Conservation (phyloP, 2,888 invertebrate genomes). For the Drosophila nr. perissopoda region DNA sequence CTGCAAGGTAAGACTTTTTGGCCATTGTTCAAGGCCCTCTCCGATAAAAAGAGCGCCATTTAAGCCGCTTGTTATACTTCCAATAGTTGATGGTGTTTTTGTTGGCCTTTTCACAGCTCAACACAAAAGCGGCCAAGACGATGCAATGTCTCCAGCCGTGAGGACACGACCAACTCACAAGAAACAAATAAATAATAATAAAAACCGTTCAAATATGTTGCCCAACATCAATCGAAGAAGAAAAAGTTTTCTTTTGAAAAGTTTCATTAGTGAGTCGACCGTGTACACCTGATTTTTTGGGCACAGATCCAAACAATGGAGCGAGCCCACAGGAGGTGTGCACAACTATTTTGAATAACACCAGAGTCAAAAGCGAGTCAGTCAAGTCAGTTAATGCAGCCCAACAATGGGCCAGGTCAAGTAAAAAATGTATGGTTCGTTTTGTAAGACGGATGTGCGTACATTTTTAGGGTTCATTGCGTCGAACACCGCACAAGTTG, state of each 20-base stretch:
- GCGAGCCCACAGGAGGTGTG: constrained; percentile 66
- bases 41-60: constrained; percentile 66
- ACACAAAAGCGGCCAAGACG: constrained; percentile 66
- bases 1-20: constrained; percentile 49
- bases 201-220: constrained; percentile 57
- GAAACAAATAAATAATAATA: constrained; percentile 19
- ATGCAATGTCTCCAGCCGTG: constrained; percentile 73
- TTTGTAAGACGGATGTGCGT: constrained; percentile 67
- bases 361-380: constrained; percentile 21
- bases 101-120: constrained; percentile 72
- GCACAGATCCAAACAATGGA: constrained; percentile 48
- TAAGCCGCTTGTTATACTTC: constrained; percentile 71
- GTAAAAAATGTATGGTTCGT: constrained; percentile 42
- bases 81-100: constrained; percentile 39
- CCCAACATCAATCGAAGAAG: constrained; percentile 28
- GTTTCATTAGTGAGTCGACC: constrained; percentile 67
- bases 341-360: constrained; percentile 64
- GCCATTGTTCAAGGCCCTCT: constrained; percentile 55
- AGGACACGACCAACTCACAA: constrained; percentile 67
- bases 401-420: constrained; percentile 45
- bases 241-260: constrained; percentile 52
- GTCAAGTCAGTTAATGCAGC: constrained; percentile 24
- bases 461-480: constrained; percentile 77
- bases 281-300: constrained; percentile 65
- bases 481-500: constrained; percentile 71